These are phyloP conservation scores for Chymomyza fuscimana DNA, from an alignment of 2,888 invertebrate species.

Conservation along the genomic window DNA sequence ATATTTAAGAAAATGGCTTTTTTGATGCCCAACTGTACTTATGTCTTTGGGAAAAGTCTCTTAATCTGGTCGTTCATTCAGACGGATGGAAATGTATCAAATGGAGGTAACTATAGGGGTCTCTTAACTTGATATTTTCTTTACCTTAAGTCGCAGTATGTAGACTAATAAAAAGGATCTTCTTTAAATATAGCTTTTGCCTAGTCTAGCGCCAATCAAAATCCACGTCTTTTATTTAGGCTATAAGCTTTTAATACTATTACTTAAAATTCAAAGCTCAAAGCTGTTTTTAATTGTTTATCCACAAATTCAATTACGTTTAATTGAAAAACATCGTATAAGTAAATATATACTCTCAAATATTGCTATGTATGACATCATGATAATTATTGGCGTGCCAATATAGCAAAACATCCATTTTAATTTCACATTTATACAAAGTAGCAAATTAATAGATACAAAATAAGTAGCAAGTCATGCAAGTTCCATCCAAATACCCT, in stretches of 20 bases:
- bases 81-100: too few species aligned
- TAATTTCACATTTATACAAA: background rate
- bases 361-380: constrained; percentile 37
- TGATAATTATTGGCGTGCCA: constrained; percentile 16
- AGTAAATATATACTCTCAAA: constrained; percentile 4
- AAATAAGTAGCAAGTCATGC: constrained; percentile 21
- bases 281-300: constrained; percentile 24
- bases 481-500: background rate
- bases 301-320: constrained; percentile 10
- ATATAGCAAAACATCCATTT: background rate
- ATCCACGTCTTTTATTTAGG: too few species aligned
- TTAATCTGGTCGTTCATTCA: too few species aligned
- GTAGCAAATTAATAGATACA: background rate
- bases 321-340: constrained; percentile 31
- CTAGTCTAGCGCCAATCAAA: too few species aligned
- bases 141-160: too few species aligned
- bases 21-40: too few species aligned
- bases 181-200: too few species aligned
- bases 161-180: too few species aligned
- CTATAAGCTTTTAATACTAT: background rate
- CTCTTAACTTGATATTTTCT: too few species aligned
- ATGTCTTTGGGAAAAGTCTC: too few species aligned
- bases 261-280: constrained; percentile 23
- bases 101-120: too few species aligned
- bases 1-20: too few species aligned